A percentile compares a stretch with the other conserved stretches of the same genome.
Conservation (phyloP, 2,888 invertebrate genomes). For the Cephus sareptanus region DNA sequence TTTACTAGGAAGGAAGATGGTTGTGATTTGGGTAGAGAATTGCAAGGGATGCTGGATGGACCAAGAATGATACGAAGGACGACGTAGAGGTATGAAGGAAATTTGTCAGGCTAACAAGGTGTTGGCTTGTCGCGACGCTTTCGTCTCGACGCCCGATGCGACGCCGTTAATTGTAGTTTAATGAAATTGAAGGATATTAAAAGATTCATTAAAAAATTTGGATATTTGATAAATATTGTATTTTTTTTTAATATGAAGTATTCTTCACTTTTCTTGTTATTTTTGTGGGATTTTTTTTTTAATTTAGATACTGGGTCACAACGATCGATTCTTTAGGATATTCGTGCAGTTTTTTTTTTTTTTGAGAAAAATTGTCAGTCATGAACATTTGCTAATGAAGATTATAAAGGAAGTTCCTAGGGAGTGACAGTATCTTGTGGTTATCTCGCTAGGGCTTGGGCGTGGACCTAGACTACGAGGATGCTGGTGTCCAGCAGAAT, state of each 20-base stretch:
- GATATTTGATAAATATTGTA: background rate
- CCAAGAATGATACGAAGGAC: constrained; percentile 22
- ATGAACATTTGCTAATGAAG: background rate
- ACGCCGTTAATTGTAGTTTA: constrained; percentile 25
- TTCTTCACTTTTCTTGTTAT: background rate
- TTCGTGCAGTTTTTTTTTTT: background rate
- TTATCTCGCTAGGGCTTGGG: background rate
- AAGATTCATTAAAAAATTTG: background rate
- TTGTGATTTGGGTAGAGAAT: background rate
- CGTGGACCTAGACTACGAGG: constrained; percentile 41
- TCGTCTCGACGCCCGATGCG: constrained; percentile 56
- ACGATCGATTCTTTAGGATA: background rate
- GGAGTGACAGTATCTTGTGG: background rate
- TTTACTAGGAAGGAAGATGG: background rate
- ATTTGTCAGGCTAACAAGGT: constrained; percentile 64
- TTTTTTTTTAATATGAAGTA: background rate
- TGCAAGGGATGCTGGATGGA: constrained; percentile 7
- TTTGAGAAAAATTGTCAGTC: background rate
- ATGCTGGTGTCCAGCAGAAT: constrained; percentile 57
- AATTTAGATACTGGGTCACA: background rate
- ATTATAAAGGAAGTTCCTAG: background rate
- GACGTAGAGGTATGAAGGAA: constrained; percentile 47
- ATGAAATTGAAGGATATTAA: background rate
- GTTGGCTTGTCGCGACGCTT: constrained; percentile 55
- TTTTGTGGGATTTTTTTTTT: background rate